Conservation (phyloP, 2,888 invertebrate genomes). For the Caenorhabditis zanzibari region DNA sequence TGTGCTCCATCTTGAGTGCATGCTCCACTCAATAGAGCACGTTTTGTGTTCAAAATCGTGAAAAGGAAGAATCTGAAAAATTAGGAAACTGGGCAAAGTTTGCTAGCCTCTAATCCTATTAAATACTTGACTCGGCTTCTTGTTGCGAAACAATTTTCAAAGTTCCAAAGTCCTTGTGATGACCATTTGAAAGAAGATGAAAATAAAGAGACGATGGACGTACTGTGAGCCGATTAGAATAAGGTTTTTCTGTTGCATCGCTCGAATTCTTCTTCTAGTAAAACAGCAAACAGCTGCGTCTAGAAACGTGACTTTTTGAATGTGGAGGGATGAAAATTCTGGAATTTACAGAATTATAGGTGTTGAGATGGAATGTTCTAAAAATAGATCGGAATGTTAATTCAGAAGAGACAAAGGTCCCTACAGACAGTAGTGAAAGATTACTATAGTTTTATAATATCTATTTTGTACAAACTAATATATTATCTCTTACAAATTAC, state of each 20-base stretch:
- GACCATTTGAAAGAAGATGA: slow-evolving; percentile 33
- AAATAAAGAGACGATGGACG: slow-evolving; percentile 14
- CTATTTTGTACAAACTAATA: no score
- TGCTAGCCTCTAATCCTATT: slow-evolving; percentile 4
- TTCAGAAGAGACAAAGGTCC: background rate
- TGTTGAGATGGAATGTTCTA: slow-evolving; percentile 3
- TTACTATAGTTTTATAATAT: no score
- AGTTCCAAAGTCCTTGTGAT: slow-evolving; percentile 60
- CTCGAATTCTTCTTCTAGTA: slow-evolving; percentile 45
- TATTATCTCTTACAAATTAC: no score
- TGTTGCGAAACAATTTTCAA: slow-evolving; percentile 42
- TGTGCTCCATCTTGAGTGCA: background rate
- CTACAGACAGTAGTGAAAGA: background rate
- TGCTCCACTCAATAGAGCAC: slow-evolving; percentile 8
- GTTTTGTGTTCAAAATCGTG: no score
- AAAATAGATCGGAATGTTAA: background rate
- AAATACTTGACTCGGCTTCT: slow-evolving; percentile 31
- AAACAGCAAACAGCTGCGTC: slow-evolving; percentile 46
- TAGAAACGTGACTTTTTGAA: slow-evolving; percentile 49
- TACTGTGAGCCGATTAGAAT: slow-evolving; percentile 50
- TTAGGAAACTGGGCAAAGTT: slow-evolving; percentile 45
- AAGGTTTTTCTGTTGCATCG: slow-evolving; percentile 47
- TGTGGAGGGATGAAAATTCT: slow-evolving; percentile 6
- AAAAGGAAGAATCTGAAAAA: slow-evolving; percentile 20
- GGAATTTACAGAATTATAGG: background rate